phyloP scores from a whole-genome alignment of 2,797 vertebrate genomes.

The Garrulus glandarius region DNA sequence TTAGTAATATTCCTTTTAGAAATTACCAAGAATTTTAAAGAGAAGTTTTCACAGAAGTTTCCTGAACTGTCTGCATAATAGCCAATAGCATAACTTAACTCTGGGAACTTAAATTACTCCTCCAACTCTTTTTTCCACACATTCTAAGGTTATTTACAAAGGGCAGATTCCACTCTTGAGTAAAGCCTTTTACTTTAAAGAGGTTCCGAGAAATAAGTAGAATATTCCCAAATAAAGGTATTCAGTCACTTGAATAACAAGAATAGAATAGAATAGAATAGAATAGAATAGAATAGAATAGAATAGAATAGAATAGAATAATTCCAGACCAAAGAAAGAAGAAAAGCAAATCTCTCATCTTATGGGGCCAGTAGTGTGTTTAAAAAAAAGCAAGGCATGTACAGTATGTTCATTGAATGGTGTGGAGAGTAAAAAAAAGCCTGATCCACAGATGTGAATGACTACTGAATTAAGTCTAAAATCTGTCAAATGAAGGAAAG shows the following conservation, averaged over 20 bases:
- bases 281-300: neutral
- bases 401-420: neutral
- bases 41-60: neutral
- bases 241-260: neutral
- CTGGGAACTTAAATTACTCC: neutral
- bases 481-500: conserved; percentile 11
- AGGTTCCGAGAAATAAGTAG: neutral
- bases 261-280: neutral
- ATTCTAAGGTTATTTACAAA: neutral
- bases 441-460: neutral
- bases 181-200: neutral
- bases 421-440: neutral
- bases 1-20: neutral
- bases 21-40: neutral
- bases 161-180: neutral
- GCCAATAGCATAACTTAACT: neutral
- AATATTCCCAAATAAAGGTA: neutral
- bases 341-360: neutral
- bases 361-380: neutral
- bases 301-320: too few relatives aligned
- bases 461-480: conserved; percentile 11
- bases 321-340: neutral
- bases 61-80: neutral
- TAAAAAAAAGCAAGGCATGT: neutral
- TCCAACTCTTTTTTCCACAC: neutral